phyloP scores from a whole-genome alignment of 2,888 invertebrate species.

The Atrina japonica region DNA sequence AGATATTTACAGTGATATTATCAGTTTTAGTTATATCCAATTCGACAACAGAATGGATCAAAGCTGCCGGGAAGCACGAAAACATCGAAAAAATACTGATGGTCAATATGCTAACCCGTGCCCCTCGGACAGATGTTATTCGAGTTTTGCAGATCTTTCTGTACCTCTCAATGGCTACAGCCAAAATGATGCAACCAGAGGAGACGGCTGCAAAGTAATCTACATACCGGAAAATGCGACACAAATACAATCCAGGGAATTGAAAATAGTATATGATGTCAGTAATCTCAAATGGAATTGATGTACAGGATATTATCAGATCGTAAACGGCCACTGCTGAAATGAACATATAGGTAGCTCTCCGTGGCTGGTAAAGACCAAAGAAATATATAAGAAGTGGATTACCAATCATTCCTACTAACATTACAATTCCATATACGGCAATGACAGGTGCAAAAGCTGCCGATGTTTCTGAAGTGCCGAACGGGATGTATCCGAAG shows the following conservation, averaged over 20 bases:
- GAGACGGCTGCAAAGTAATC: constrained; percentile 57
- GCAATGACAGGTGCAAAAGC: too few relatives aligned
- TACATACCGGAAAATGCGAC: constrained; percentile 58
- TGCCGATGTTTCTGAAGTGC: too few relatives aligned
- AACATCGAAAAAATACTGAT: constrained; percentile 25
- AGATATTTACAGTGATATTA: constrained; percentile 46
- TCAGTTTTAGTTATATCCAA: constrained; percentile 21
- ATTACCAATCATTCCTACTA: constrained; percentile 64
- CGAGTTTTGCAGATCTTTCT: constrained; percentile 53
- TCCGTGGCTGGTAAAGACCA: constrained; percentile 49
- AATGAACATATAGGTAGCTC: constrained; percentile 62
- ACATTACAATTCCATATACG: constrained; percentile 43
- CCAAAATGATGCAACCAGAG: constrained; percentile 55
- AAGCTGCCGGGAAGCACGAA: constrained; percentile 48
- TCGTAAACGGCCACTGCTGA: constrained; percentile 63
- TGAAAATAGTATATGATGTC: constrained; percentile 60
- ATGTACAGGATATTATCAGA: constrained; percentile 57
- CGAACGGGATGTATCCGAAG: too few relatives aligned
- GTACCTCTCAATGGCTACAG: constrained; percentile 61
- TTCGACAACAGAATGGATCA: constrained; percentile 46
- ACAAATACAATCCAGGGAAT: constrained; percentile 56
- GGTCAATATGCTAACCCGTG: constrained; percentile 42
- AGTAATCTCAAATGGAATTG: constrained; percentile 67
- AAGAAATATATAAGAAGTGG: constrained; percentile 60
- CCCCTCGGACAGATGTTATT: too few relatives aligned